Percentiles rank a stretch among this genome's conserved stretches.
Evolutionary conservation across 2,888 invertebrate genomes (phyloP).

Genomic region (Callosobruchus maculatus): DNA sequence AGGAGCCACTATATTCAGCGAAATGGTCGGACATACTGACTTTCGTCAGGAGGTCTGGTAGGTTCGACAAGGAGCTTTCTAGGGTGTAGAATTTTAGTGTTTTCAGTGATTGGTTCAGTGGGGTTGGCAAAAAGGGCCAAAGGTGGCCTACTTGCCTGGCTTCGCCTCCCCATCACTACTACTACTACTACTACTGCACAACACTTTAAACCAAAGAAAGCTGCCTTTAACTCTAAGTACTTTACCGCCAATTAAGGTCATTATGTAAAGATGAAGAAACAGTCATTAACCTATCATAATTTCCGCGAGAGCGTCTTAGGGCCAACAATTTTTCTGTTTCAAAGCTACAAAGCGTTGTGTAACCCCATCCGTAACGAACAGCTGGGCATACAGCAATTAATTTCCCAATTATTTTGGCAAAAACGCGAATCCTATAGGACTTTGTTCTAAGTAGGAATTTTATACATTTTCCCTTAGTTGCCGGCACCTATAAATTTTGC

Average conservation of each 20-base stretch:
- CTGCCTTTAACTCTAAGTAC: slow-evolving; percentile 4
- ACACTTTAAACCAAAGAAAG: slow-evolving; percentile 3
- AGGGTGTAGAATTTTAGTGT: too few relatives aligned
- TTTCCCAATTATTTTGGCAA: slow-evolving; percentile 10
- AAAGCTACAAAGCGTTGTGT: slow-evolving; percentile 18
- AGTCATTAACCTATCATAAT: slow-evolving; percentile 17
- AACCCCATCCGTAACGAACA: slow-evolving; percentile 12
- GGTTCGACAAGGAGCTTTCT: too few relatives aligned
- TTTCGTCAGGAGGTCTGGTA: too few relatives aligned
- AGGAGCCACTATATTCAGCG: too few relatives aligned
- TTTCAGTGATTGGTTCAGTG: too few relatives aligned
- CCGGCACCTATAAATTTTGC: too few relatives aligned
- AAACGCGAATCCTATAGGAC: slow-evolving; percentile 5
- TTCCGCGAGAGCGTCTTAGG: slow-evolving; percentile 9
- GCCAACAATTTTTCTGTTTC: slow-evolving; percentile 19
- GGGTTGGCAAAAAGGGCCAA: too few relatives aligned
- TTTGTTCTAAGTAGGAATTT: neutral
- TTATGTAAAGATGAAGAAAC: slow-evolving; percentile 7
- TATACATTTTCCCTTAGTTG: too few relatives aligned
- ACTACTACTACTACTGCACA: too few relatives aligned
- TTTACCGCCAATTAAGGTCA: slow-evolving; percentile 27
- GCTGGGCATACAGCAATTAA: slow-evolving; percentile 11
- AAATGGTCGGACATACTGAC: too few relatives aligned
- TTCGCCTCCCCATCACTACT: too few relatives aligned
- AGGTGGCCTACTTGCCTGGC: too few relatives aligned